Evolutionary conservation across 2,113 vertebrate species (phyloP).

Genomic region (Apodemus speciosus): DNA sequence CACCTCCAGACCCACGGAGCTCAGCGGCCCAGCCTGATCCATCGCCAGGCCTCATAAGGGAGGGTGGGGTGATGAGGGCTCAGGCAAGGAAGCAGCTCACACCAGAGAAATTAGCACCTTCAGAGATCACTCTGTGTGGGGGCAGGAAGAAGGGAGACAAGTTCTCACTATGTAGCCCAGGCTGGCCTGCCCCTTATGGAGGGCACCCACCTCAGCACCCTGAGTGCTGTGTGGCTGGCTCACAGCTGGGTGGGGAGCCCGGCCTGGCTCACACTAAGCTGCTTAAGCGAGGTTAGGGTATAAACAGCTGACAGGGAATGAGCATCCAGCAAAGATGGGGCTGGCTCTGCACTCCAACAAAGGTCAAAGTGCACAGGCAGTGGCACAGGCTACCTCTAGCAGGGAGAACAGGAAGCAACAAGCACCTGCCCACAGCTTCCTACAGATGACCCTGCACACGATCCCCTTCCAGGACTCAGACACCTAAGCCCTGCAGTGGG

Average conservation of each 20-base stretch:
- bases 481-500: background rate
- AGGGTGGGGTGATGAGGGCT: no score
- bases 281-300: background rate
- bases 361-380: background rate
- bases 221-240: background rate
- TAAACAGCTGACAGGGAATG: background rate
- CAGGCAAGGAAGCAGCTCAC: background rate
- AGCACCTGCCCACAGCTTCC: no score
- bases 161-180: background rate
- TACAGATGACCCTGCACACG: background rate
- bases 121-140: background rate
- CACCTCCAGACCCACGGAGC: background rate
- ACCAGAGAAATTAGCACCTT: background rate
- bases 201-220: background rate
- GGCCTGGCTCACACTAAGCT: background rate
- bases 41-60: background rate
- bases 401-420: background rate
- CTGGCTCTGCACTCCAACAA: background rate
- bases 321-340: background rate
- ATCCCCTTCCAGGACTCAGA: background rate
- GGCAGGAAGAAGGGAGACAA: background rate
- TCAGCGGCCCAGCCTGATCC: background rate
- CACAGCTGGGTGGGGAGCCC: background rate
- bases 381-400: background rate
- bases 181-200: background rate